phyloP scores from a whole-genome alignment of 2,888 invertebrate species.

The Vanessa cardui region DNA sequence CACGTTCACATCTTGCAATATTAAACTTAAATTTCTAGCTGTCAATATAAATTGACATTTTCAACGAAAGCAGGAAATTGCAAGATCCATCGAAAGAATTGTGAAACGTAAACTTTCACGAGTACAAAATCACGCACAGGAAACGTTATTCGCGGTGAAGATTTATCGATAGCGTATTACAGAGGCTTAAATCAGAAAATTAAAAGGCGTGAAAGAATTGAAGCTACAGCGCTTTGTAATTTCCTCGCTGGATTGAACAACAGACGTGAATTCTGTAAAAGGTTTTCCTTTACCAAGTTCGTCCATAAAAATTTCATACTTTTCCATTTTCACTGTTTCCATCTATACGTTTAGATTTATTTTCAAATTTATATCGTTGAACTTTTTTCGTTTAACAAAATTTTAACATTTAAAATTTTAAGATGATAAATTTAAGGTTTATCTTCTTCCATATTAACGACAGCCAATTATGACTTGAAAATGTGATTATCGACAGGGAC shows the following conservation, averaged over 20 bases:
- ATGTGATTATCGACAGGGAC: no score
- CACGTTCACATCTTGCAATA: no score
- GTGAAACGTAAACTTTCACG: neutral
- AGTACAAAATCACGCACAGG: neutral
- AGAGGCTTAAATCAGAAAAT: constrained; percentile 6
- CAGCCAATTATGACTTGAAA: no score
- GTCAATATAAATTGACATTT: no score
- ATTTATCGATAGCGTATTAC: constrained; percentile 3
- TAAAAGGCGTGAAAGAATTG: constrained; percentile 1
- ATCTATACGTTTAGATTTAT: neutral
- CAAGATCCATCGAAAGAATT: no score
- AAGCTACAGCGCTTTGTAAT: constrained; percentile 6
- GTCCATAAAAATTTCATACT: constrained; percentile 2
- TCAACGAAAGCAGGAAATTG: no score
- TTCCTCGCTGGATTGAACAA: constrained; percentile 6
- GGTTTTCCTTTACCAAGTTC: neutral
- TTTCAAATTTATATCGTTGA: neutral
- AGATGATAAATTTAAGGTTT: no score
- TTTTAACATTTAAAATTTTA: no score
- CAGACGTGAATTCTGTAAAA: constrained; percentile 1
- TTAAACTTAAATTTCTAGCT: no score
- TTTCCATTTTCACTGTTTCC: neutral
- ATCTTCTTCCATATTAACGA: no score
- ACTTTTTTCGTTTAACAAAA: constrained; percentile 1
- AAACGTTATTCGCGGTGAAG: neutral